Percentiles rank a stretch among this genome's conserved stretches.
phyloP scores from a whole-genome alignment of 2,888 invertebrate species.

The Ormyrus pomaceus region DNA sequence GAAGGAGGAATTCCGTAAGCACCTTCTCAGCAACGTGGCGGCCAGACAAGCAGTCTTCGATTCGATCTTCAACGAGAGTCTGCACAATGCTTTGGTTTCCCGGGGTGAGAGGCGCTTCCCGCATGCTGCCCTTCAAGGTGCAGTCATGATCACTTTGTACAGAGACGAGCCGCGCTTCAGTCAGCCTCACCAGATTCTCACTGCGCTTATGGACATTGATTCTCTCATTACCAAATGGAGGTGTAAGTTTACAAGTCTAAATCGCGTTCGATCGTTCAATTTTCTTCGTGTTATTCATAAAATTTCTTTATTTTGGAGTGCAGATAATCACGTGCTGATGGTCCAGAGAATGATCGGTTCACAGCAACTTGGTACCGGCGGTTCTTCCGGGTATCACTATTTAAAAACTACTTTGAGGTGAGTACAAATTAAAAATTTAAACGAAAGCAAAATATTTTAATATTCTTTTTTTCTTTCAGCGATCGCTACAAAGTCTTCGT shows the following conservation, averaged over 20 bases:
- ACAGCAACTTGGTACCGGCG: slow-evolving; percentile 96
- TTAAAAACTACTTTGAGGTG: slow-evolving; percentile 96
- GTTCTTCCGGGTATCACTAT: slow-evolving; percentile 99
- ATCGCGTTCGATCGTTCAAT: background rate
- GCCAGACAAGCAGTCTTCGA: slow-evolving; percentile 91
- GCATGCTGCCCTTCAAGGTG: slow-evolving; percentile 95
- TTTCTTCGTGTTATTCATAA: too few relatives aligned
- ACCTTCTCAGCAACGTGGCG: slow-evolving; percentile 84
- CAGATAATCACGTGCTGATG: slow-evolving; percentile 98
- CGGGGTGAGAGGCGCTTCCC: slow-evolving; percentile 93
- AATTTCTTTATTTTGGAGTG: background rate
- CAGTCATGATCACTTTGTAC: slow-evolving; percentile 98
- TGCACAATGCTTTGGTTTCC: slow-evolving; percentile 89
- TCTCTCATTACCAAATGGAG: slow-evolving; percentile 99
- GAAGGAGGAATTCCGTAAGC: slow-evolving; percentile 80
- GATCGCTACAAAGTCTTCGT: slow-evolving; percentile 99
- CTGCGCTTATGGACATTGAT: slow-evolving; percentile 97
- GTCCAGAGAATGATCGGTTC: slow-evolving; percentile 99
- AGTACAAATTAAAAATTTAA: background rate
- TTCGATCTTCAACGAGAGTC: slow-evolving; percentile 90
- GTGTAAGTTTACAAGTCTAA: slow-evolving; percentile 81
- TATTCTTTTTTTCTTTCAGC: slow-evolving; percentile 78
- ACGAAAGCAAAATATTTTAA: background rate
- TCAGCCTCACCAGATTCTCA: slow-evolving; percentile 96
- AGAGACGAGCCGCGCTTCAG: slow-evolving; percentile 98